Evolutionary conservation across 53 echinoderm and acorn worm genomes (phyloP).

Genomic region (Crossaster papposus): DNA sequence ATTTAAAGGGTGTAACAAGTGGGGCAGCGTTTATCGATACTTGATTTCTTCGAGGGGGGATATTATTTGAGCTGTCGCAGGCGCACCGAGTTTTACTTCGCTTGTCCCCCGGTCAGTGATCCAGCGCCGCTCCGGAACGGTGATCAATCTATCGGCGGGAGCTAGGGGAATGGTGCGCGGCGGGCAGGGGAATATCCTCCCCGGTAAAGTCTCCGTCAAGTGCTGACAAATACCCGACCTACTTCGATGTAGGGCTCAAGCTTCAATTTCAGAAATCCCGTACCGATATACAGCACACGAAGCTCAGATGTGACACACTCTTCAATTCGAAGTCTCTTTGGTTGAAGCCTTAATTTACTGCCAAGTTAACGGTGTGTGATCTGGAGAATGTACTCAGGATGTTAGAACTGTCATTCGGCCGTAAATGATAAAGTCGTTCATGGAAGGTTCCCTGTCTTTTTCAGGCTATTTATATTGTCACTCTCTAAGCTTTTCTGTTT

Average conservation of each 20-base stretch:
- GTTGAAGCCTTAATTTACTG: not conserved
- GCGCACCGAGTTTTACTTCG: not conserved
- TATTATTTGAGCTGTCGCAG: constrained; percentile 43
- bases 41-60: not conserved
- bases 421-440: not conserved
- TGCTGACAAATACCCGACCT: constrained; percentile 51
- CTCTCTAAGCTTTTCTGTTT: not conserved
- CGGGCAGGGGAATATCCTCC: constrained; percentile 57
- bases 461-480: constrained; percentile 8
- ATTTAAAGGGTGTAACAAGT: not conserved
- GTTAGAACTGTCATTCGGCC: not conserved
- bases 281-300: no score
- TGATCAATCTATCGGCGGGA: constrained; percentile 62
- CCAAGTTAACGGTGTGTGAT: not conserved
- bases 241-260: constrained; percentile 61
- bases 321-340: not conserved
- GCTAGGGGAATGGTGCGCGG: constrained; percentile 45
- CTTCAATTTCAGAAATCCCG: constrained; percentile 21
- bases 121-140: constrained; percentile 44
- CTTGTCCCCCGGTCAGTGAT: constrained; percentile 39
- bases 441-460: not conserved
- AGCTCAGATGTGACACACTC: not conserved
- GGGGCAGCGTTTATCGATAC: constrained; percentile 18
- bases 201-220: constrained; percentile 56
- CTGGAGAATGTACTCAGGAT: not conserved